Evolutionary conservation across 2,888 invertebrate species (phyloP).

Genomic region (Argyresthia goedartella): DNA sequence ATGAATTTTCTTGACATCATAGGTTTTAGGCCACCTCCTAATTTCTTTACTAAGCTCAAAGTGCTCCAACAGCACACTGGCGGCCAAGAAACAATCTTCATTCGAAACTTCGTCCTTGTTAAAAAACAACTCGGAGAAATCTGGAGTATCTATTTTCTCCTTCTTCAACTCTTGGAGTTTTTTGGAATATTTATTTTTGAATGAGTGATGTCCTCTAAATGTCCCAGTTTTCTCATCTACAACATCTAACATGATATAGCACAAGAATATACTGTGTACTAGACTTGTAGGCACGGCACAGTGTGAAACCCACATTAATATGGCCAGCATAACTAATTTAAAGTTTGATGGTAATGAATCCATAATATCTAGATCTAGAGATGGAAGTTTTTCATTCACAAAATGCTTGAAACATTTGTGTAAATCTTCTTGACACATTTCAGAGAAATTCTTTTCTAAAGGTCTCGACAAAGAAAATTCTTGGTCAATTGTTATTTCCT

Average conservation of each 20-base stretch:
- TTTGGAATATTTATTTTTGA: constrained; percentile 52
- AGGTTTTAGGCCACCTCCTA: constrained; percentile 62
- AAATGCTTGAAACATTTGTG: constrained; percentile 55
- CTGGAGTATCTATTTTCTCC: constrained; percentile 10
- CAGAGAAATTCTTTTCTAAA: constrained; percentile 26
- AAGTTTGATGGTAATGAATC: constrained; percentile 66
- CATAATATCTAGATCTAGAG: constrained; percentile 37
- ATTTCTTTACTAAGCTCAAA: constrained; percentile 72
- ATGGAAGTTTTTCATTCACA: constrained; percentile 47
- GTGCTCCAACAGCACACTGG: constrained; percentile 67
- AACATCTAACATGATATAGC: constrained; percentile 68
- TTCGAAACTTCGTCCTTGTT: constrained; percentile 63
- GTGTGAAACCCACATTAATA: constrained; percentile 72
- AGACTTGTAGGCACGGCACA: constrained; percentile 50
- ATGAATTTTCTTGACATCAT: constrained; percentile 70
- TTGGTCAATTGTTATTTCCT: constrained; percentile 30
- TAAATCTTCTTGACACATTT: constrained; percentile 33
- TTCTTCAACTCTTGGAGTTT: constrained; percentile 40
- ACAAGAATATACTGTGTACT: constrained; percentile 70
- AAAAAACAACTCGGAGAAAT: constrained; percentile 34
- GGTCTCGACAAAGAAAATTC: constrained; percentile 29
- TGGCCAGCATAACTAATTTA: constrained; percentile 68
- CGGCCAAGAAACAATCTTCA: constrained; percentile 71
- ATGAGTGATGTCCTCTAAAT: constrained; percentile 54
- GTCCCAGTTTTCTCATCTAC: constrained; percentile 71